These are phyloP conservation scores for Diploscapter pachys DNA, from an alignment of 1,140 invertebrate species.

Conservation along the genomic window DNA sequence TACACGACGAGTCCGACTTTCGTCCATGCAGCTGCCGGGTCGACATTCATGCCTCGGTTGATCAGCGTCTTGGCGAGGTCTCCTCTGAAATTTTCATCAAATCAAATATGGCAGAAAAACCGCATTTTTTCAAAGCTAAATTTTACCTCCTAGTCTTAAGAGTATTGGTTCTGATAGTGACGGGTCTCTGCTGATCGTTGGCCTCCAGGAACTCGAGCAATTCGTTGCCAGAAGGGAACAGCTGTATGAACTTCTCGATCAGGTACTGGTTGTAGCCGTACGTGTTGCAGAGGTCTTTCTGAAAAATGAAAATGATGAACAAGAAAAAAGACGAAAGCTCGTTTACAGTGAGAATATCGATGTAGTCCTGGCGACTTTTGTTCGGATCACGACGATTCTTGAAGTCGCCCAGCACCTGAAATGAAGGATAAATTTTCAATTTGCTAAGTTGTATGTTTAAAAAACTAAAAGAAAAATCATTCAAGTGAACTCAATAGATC, in stretches of 20 bases:
- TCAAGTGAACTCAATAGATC: too few species aligned
- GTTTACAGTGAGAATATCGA: constrained; percentile 31
- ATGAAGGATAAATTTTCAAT: background rate
- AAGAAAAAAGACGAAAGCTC: too few species aligned
- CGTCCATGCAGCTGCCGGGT: constrained; percentile 96
- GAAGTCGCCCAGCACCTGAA: constrained; percentile 80
- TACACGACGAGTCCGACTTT: constrained; percentile 96
- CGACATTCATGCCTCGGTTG: constrained; percentile 91
- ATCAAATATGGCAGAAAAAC: too few species aligned
- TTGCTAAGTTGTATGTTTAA: too few species aligned
- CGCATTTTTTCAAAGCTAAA: background rate
- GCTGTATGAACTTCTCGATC: constrained; percentile 86
- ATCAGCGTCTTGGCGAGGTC: constrained; percentile 85
- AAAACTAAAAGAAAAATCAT: too few species aligned
- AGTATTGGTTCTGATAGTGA: constrained; percentile 92
- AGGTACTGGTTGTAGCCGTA: constrained; percentile 95
- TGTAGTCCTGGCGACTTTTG: constrained; percentile 76
- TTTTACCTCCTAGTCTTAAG: constrained; percentile 75
- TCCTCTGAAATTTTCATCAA: constrained; percentile 63
- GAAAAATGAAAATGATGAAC: too few species aligned
- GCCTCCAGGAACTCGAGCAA: constrained; percentile 93
- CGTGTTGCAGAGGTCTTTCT: constrained; percentile 79
- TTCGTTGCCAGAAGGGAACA: constrained; percentile 72
- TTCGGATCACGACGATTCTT: constrained; percentile 73
- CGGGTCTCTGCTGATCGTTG: constrained; percentile 86